These are phyloP conservation scores for Gryllus bimaculatus DNA, from an alignment of 1,140 invertebrate species.

Conservation along the genomic window DNA sequence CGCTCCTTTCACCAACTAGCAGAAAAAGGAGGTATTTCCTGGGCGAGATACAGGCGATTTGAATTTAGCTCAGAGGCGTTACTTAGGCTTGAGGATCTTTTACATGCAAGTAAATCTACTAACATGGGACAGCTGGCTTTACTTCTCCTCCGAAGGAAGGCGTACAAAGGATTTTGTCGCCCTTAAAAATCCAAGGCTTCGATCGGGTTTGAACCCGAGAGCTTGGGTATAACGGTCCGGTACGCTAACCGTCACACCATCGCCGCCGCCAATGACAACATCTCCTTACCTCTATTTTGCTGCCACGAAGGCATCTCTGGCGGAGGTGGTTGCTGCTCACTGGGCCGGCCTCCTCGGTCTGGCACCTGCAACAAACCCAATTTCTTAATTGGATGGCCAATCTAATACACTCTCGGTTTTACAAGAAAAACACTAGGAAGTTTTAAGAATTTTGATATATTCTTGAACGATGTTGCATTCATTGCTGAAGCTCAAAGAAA, in stretches of 20 bases:
- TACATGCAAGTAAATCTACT: no score
- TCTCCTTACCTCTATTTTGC: slow-evolving; percentile 36
- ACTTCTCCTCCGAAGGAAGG: no score
- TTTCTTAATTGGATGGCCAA: neutral
- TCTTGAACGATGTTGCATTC: neutral
- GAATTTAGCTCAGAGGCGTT: no score
- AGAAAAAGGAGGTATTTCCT: no score
- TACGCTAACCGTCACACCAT: neutral
- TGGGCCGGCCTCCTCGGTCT: slow-evolving; percentile 80
- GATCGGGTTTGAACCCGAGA: neutral
- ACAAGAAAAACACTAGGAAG: neutral
- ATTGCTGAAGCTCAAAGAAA: no score
- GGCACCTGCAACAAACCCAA: slow-evolving; percentile 46
- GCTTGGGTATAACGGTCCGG: neutral
- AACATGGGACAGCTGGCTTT: no score
- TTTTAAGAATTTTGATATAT: neutral
- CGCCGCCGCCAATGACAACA: neutral
- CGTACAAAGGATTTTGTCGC: no score
- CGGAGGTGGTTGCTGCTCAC: slow-evolving; percentile 80
- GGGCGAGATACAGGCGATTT: no score
- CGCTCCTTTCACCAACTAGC: no score
- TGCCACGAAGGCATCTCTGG: slow-evolving; percentile 94
- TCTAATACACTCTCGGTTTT: neutral
- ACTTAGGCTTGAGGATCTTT: no score
- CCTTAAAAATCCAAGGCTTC: neutral